A percentile compares a stretch with the other conserved stretches of the same genome.
These are phyloP conservation scores for Tenualosa ilisha DNA, from an alignment of 2,797 vertebrate species.

Conservation along the genomic window DNA sequence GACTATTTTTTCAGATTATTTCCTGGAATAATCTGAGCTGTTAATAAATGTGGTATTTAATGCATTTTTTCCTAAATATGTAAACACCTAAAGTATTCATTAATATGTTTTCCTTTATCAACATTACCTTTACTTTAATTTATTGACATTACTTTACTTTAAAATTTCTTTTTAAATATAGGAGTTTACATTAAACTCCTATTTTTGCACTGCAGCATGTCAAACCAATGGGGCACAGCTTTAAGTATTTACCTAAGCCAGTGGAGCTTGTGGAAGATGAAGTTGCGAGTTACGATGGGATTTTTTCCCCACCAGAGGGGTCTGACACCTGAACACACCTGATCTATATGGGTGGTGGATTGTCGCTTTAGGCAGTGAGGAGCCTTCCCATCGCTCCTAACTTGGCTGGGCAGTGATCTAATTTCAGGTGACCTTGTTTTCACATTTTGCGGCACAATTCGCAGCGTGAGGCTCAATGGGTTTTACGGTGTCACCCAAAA, in stretches of 20 bases:
- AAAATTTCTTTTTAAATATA: too few relatives aligned
- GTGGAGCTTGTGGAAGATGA: not conserved
- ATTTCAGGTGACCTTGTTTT: slow-evolving; percentile 52
- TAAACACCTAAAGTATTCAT: too few relatives aligned
- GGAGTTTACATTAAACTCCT: not conserved
- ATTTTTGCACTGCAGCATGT: not conserved
- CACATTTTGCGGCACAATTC: slow-evolving; percentile 50
- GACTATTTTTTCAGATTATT: too few relatives aligned
- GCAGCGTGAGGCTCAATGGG: slow-evolving; percentile 51
- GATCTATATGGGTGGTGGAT: slow-evolving; percentile 49
- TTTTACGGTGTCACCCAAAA: slow-evolving; percentile 24
- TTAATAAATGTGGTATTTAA: too few relatives aligned
- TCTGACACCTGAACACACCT: slow-evolving; percentile 32
- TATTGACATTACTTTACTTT: not conserved
- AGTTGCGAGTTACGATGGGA: not conserved
- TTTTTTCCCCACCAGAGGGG: not conserved
- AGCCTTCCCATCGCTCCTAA: slow-evolving; percentile 8
- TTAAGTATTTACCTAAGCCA: not conserved
- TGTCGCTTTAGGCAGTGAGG: slow-evolving; percentile 45
- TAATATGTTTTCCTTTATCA: not conserved
- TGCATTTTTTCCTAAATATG: too few relatives aligned
- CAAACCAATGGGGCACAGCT: not conserved
- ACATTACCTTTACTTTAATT: not conserved
- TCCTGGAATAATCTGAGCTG: too few relatives aligned
- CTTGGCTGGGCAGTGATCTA: slow-evolving; percentile 47